These are phyloP conservation scores for Corydoras maculifer DNA, from an alignment of 2,113 vertebrate species.

Conservation along the genomic window DNA sequence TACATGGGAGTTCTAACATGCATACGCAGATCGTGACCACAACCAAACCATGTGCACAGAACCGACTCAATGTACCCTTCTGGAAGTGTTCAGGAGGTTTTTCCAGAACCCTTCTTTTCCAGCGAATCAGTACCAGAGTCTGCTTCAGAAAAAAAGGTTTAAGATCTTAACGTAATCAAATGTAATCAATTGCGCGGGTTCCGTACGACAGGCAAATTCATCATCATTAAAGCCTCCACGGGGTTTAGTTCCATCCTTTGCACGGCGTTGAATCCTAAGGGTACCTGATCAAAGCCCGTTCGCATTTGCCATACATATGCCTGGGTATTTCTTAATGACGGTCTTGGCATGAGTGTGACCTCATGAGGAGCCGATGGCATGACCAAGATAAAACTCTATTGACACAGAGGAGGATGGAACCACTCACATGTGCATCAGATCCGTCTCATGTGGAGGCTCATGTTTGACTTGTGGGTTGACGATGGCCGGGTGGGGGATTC, in stretches of 20 bases:
- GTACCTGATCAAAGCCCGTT: too few species aligned
- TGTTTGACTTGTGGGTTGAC: slow-evolving; percentile 99
- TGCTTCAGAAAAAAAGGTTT: background rate
- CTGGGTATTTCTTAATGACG: too few species aligned
- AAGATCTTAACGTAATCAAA: background rate
- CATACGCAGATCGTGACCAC: background rate
- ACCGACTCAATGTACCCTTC: background rate
- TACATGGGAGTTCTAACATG: background rate
- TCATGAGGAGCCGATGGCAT: too few species aligned
- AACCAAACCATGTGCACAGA: background rate
- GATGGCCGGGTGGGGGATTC: slow-evolving; percentile 97
- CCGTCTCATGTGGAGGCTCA: slow-evolving; percentile 89
- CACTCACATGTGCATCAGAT: slow-evolving; percentile 96
- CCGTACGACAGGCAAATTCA: too few species aligned
- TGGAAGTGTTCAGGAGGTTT: background rate
- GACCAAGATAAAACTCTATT: too few species aligned
- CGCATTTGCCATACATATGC: too few species aligned
- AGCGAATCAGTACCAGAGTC: background rate
- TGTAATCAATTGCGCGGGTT: background rate
- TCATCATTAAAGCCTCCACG: too few species aligned
- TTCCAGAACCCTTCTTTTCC: background rate
- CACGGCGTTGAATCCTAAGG: too few species aligned
- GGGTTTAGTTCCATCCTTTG: too few species aligned
- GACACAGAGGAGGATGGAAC: background rate
- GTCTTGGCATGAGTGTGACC: too few species aligned